Evolutionary conservation across 2,797 vertebrate species (phyloP), one percentile per base, ranked within the genome.

Genomic region (Dromococcyx pavoninus): DNA sequence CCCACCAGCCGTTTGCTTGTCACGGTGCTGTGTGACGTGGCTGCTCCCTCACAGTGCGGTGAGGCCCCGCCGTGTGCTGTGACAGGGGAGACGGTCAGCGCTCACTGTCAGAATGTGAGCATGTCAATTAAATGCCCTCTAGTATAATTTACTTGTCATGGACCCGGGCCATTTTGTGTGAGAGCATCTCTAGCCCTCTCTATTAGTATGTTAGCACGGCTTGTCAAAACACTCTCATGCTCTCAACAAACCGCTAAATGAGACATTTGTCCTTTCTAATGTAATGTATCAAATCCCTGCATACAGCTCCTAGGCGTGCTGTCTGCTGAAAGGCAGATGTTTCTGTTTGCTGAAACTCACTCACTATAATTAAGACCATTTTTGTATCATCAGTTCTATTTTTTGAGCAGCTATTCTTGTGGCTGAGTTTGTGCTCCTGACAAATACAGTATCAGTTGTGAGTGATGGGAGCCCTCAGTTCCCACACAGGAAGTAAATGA

Each of bases 21-120:
- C 14, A 10, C 4, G 8, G 43, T 2, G 0, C 3, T 2, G 16
- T 13, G 7, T 1, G 1, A 10, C 3, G 0, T 5, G 77, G 30
- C 54, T 17, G 50, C 19, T 53, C 9, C 43, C n/a, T 24, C 1
- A 1, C 56, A 22, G 33, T 0, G 0, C 50, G 18, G 32, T 0
- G 0, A 66, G 58, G n/a, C 21, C 21, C 5, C 0, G 0, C 27
- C 19, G 7, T 12, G 39, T 43, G 61, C 72, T 24, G 4, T 64
- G 56, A 8, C 30, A 27, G 33, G 27, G 83, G 7, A 35, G 18
- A 17, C 12, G 8, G n/a, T 8, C 39, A 33, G 16, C 0, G 1
- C 41, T 58, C 23, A 5, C 72, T 66, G 58, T 67, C 5, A 1
- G 35, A 61, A 41, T 0, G 0, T 30, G 6, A 73, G 46, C n/a